Evolutionary conservation across 1,140 invertebrate species (phyloP).

Genomic region (Magallana gigas): DNA sequence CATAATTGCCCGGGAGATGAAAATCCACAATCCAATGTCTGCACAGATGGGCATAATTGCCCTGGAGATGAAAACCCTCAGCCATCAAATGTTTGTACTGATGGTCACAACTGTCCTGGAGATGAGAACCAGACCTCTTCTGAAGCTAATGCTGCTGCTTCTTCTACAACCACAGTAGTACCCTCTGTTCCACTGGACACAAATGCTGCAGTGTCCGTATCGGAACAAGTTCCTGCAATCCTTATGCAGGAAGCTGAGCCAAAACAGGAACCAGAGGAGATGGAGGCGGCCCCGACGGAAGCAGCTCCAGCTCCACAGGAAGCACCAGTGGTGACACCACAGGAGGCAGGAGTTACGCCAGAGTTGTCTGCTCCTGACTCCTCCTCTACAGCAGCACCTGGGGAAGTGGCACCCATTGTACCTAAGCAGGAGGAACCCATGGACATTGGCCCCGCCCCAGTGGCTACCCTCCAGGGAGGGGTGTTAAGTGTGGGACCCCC

Average conservation of each 20-base stretch:
- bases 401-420: slow-evolving; percentile 25
- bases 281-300: slow-evolving; percentile 36
- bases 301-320: slow-evolving; percentile 5
- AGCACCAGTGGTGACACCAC: not conserved
- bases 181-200: slow-evolving; percentile 38
- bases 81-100: slow-evolving; percentile 50
- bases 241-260: slow-evolving; percentile 40
- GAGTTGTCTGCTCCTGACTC: not conserved
- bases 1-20: slow-evolving; percentile 59
- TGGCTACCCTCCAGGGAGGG: not conserved
- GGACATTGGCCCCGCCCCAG: slow-evolving; percentile 24
- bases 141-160: slow-evolving; percentile 22
- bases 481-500: not conserved
- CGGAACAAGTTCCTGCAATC: slow-evolving; percentile 45
- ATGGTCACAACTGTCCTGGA: slow-evolving; percentile 56
- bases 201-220: slow-evolving; percentile 35
- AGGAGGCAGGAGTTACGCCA: not conserved
- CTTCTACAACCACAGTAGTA: not conserved
- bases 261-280: slow-evolving; percentile 37
- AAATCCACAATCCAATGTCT: slow-evolving; percentile 39
- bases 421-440: slow-evolving; percentile 55
- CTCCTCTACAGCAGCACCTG: slow-evolving; percentile 20
- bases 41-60: slow-evolving; percentile 43
- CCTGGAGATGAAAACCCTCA: slow-evolving; percentile 55
- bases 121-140: slow-evolving; percentile 43